Evolutionary conservation across 2,888 invertebrate species (phyloP).

Genomic region (Scrobipalpa atriplicella): DNA sequence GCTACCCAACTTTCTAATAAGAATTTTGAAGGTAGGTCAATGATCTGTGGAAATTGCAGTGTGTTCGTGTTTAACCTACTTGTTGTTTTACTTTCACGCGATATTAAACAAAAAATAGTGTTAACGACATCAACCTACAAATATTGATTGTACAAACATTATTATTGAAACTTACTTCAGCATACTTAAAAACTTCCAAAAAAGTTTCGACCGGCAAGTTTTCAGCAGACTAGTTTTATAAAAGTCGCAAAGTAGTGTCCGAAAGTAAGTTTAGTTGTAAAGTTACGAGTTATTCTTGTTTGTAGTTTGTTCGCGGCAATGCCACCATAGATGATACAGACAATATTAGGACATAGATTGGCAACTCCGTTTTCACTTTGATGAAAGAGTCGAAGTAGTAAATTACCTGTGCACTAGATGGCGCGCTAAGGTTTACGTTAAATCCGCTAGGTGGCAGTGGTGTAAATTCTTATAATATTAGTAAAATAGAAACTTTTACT

Average conservation of each 20-base stretch:
- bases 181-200: neutral
- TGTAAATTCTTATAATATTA: no score
- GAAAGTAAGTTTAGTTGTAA: neutral
- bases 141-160: no score
- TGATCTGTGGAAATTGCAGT: slow-evolving; percentile 22
- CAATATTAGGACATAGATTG: no score
- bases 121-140: neutral
- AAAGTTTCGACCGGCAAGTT: neutral
- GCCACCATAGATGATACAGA: no score
- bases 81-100: slow-evolving; percentile 14
- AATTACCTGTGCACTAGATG: no score
- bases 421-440: no score
- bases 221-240: neutral
- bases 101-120: neutral
- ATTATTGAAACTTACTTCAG: neutral
- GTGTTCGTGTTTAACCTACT: slow-evolving; percentile 22
- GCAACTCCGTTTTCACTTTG: no score
- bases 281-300: neutral
- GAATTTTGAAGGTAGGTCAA: slow-evolving; percentile 28
- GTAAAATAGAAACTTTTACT: no score
- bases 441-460: no score
- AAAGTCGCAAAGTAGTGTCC: neutral
- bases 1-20: slow-evolving; percentile 28
- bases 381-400: no score
- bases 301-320: neutral